Evolutionary conservation across 1,140 invertebrate species (phyloP), one percentile per base, ranked within the genome.

Genomic region (Holotrichia oblita): DNA sequence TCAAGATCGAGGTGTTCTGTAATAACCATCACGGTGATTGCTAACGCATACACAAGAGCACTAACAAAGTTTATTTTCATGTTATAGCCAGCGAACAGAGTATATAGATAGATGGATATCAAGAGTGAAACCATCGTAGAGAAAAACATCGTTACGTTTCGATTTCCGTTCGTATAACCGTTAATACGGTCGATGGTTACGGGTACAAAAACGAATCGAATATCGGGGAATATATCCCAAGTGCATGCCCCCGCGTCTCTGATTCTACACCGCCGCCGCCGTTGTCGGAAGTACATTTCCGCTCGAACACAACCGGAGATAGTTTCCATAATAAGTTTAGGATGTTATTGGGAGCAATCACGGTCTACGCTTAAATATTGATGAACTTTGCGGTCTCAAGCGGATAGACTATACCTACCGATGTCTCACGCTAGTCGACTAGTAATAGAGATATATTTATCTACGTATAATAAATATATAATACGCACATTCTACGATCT

Each of bases 291-390:
- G 73, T 42, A 27, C 44, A 22, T 59, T 77, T 59, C 24, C 40
- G 42, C 20, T 55, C 7, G 22, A 77, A 76, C 44, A 34, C 44
- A 34, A 48, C 73, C 73, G 44, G 44, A 76, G 40, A 48, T 77
- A 48, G 48, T 59, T 59, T 20, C 44, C 76, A 77, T 77, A 77
- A 77, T 77, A 77, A 77, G 61, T 24, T 77, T 77, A 59, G 20
- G 44, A 59, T 59, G 76, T 48, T 77, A 34, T 48, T 40, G 40
- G 72, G 27, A 40, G 34, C 72, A 73, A 42, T 42, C 40, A 73
- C 34, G 40, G 22, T 41, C 44, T 76, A 17, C 0, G 44, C n/a
- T 73, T 44, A 41, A 41, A 17, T 40, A 40, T 40, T 40, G 72
- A 73, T 40, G 22, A 14, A 42, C 34, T 40, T 76, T 40, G 73